These are phyloP conservation scores for Heliconius sara DNA, from an alignment of 2,888 invertebrate genomes.

Conservation along the genomic window DNA sequence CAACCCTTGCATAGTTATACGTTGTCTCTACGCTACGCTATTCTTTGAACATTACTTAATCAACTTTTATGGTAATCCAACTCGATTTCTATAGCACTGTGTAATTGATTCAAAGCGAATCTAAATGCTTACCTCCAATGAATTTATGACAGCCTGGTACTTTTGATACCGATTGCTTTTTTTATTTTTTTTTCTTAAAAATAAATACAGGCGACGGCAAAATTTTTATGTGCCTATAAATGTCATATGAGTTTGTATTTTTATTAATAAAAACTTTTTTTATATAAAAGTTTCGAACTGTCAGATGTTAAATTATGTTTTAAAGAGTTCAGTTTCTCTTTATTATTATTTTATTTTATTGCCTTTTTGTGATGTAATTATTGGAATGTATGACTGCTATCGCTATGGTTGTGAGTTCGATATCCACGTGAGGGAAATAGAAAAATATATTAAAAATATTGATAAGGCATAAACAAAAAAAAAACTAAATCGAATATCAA, in stretches of 20 bases:
- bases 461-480: no score
- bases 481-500: no score
- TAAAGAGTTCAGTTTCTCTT: neutral
- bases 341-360: conserved; percentile 3
- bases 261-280: conserved; percentile 11
- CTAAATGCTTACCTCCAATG: neutral
- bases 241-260: conserved; percentile 2
- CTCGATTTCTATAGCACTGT: neutral
- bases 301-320: conserved; percentile 8
- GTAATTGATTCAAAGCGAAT: conserved; percentile 26
- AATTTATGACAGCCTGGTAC: conserved; percentile 17
- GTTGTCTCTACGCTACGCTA: no score
- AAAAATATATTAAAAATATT: no score
- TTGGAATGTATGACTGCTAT: neutral
- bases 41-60: conserved; percentile 10
- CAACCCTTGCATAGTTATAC: no score
- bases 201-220: neutral
- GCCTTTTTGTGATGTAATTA: neutral
- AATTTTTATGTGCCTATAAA: conserved; percentile 22
- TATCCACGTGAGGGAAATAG: neutral
- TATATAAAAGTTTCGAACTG: neutral
- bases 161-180: conserved; percentile 20
- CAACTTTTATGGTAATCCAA: conserved; percentile 2
- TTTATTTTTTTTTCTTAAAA: neutral
- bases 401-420: neutral